Percentiles rank a stretch among this genome's conserved stretches.
Conservation (phyloP, 30 jellyfish, hydroid and myxozoan genomes). For the Aurelia sp. region DNA sequence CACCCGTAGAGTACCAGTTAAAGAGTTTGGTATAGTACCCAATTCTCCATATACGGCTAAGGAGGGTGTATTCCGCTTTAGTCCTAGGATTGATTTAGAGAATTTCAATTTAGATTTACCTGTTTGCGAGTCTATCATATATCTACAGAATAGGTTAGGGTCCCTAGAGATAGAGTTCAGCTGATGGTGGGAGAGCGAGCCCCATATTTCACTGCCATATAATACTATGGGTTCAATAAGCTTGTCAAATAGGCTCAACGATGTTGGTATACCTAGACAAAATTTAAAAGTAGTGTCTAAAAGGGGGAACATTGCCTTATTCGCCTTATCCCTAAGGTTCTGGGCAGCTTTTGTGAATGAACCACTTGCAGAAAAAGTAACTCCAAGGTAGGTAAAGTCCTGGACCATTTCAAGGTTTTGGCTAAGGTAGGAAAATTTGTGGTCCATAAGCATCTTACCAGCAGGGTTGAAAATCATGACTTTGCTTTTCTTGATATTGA, state of each 20-base stretch:
- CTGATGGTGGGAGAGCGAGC: constrained; percentile 7
- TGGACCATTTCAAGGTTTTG: constrained; percentile 8
- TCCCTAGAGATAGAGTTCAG: not conserved
- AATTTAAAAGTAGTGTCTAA: constrained; percentile 27
- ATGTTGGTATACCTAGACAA: not conserved
- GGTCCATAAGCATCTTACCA: constrained; percentile 3
- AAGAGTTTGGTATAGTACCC: not conserved
- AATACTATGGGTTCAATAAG: constrained; percentile 18
- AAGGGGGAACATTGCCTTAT: constrained; percentile 3
- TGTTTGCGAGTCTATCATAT: constrained; percentile 14
- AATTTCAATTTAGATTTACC: constrained; percentile 7
- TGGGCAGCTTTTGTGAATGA: not conserved
- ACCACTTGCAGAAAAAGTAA: constrained; percentile 16
- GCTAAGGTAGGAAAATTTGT: constrained; percentile 11
- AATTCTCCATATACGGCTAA: not conserved
- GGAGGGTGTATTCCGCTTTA: constrained; percentile 3
- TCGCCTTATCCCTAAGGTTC: constrained; percentile 18
- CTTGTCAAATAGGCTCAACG: constrained; percentile 2
- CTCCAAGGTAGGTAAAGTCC: constrained; percentile 22
- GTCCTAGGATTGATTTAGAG: not conserved
- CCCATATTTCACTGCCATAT: constrained; percentile 23
- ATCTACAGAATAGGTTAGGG: constrained; percentile 3
- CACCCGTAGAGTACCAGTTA: not conserved
- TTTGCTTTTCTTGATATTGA: constrained; percentile 19
- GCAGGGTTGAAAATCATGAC: not conserved